A percentile compares a stretch with the other conserved stretches of the same genome.
These are phyloP conservation scores for Sciaenops ocellatus DNA, from an alignment of 2,797 vertebrate genomes.

Conservation along the genomic window DNA sequence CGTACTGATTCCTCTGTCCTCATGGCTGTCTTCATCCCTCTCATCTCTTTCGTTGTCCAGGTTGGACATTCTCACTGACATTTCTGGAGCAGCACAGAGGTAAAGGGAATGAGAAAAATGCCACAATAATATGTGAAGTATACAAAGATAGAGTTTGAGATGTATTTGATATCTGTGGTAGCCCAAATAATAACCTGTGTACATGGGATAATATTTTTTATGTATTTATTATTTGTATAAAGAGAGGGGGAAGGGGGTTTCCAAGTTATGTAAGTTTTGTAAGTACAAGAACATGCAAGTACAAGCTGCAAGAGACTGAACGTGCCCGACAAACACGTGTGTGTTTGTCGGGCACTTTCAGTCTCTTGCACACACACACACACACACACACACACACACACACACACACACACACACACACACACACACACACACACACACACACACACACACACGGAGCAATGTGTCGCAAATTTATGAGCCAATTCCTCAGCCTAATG, in stretches of 20 bases:
- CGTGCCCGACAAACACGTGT: background rate
- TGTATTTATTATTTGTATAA: background rate
- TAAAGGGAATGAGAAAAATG: conserved; percentile 1
- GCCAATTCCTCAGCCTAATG: conserved; percentile 28
- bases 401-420: too few relatives aligned
- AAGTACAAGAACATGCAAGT: background rate
- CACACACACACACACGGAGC: conserved; percentile 1
- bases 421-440: too few relatives aligned
- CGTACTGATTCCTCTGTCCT: conserved; percentile 98
- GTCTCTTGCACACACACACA: too few relatives aligned
- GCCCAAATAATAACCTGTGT: background rate
- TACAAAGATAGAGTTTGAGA: background rate
- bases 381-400: too few relatives aligned
- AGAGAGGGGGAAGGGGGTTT: background rate
- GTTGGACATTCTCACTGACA: conserved; percentile 99
- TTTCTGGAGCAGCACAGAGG: conserved; percentile 85
- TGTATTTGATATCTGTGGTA: background rate
- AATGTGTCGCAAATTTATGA: conserved; percentile 10
- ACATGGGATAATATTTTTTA: background rate
- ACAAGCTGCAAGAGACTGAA: background rate
- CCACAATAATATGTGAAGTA: background rate
- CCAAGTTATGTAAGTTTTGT: too few relatives aligned
- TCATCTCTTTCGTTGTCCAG: conserved; percentile 98
- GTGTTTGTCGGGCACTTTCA: too few relatives aligned
- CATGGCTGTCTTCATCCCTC: conserved; percentile 96